Evolutionary conservation across 2,113 vertebrate species (phyloP), one percentile per base, ranked within the genome.

Genomic region (Passer domesticus): DNA sequence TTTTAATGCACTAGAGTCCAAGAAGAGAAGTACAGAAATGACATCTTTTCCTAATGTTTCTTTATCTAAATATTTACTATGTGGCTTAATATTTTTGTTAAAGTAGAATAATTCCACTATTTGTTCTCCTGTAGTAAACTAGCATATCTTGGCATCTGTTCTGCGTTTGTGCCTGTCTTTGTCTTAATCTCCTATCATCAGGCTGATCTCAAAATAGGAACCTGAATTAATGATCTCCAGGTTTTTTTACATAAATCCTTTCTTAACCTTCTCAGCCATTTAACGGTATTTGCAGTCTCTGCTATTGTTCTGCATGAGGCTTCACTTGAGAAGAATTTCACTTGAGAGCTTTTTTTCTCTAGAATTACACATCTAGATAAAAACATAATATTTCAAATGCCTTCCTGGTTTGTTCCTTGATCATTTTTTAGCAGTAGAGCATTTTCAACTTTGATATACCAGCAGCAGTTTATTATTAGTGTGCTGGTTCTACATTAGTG

Each of bases 121-220:
- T 91, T 93, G 18, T 75, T 73, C 68, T 83, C 53, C 76, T 47
- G 69, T 46, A 72, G 55, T 81, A 92, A 92, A 78, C 15, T 21
- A 60, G 27, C 41, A 13, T 41, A 60, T 47, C 39, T 76, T 76
- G 68, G 44, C 69, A 76, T 84, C 62, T 89, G 35, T 76, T 94
- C 64, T 75, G 80, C 74, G 20, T 94, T 92, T 84, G 27, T 53
- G 55, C 75, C 75, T 88, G 60, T 79, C 74, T 80, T 73, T 49
- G 20, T 91, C 75, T 55, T 96, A 68, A 85, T 94, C 66, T 75
- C 66, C 41, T 83, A 47, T 84, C 64, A 63, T 46, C 62, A 72
- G 87, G 69, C 49, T 82, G 80, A 66, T 89, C 93, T 94, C 88
- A 91, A 94, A 93, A 95, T 66, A 94, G 80, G 66, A 95, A 86